phyloP scores from a whole-genome alignment of 2,113 vertebrate species.

The Microtus richardsoni region DNA sequence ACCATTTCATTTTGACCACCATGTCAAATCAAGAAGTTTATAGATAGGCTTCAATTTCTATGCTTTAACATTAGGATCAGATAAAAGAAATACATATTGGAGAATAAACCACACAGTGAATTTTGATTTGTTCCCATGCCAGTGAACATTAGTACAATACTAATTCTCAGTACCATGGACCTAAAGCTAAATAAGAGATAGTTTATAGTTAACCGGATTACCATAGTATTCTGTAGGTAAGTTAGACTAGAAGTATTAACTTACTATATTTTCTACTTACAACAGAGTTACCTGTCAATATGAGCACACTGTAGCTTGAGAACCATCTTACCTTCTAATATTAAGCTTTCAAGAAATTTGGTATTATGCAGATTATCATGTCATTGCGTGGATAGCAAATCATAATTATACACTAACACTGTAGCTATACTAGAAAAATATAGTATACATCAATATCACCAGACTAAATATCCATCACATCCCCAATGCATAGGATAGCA shows the following conservation, averaged over 20 bases:
- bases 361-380: not conserved
- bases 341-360: conserved; percentile 25
- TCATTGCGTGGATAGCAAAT: conserved; percentile 25
- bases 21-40: not conserved
- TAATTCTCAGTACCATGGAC: not conserved
- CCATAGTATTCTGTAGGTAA: not conserved
- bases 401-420: not conserved
- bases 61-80: not conserved
- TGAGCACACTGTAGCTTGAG: not conserved
- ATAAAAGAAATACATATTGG: not conserved
- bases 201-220: not conserved
- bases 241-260: not conserved
- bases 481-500: not conserved
- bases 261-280: not conserved
- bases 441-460: not conserved
- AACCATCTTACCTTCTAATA: not conserved
- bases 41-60: not conserved
- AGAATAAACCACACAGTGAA: not conserved
- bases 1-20: not conserved
- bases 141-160: not conserved
- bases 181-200: not conserved
- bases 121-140: not conserved
- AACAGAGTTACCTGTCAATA: not conserved
- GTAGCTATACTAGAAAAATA: conserved; percentile 9
- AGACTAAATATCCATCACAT: conserved; percentile 28